Conservation (phyloP, 2,888 invertebrate genomes). For the Polyommatus iphigenia region DNA sequence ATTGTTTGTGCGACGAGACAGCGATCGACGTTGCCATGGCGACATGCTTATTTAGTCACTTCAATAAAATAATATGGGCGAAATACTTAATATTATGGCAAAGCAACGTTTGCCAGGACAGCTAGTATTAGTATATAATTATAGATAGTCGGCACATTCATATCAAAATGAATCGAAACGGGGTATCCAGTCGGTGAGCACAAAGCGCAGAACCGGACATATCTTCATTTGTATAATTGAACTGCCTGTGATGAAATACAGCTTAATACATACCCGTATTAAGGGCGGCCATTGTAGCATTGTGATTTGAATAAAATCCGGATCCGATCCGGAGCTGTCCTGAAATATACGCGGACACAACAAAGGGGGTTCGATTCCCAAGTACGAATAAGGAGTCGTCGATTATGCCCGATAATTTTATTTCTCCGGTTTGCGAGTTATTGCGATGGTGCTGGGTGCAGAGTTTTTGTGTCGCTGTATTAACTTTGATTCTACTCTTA, state of each 20-base stretch:
- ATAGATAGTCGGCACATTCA: background rate
- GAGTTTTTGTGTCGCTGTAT: background rate
- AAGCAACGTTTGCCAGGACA: no score
- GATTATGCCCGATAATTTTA: constrained; percentile 33
- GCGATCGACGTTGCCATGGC: no score
- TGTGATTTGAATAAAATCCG: constrained; percentile 35
- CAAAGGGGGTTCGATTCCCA: constrained; percentile 56
- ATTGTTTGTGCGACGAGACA: no score
- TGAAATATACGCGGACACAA: constrained; percentile 66
- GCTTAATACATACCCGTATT: constrained; percentile 30
- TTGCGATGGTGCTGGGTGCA: background rate
- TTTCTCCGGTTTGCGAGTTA: constrained; percentile 11
- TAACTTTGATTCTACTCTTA: background rate
- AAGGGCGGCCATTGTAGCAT: constrained; percentile 29
- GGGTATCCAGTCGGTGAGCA: background rate
- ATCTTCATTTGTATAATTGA: constrained; percentile 28
- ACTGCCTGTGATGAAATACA: constrained; percentile 28
- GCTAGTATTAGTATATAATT: no score
- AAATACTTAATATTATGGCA: no score
- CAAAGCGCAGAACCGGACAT: constrained; percentile 25
- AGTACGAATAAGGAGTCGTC: constrained; percentile 40
- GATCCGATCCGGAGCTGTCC: constrained; percentile 52
- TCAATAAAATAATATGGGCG: no score
- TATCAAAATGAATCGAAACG: background rate
- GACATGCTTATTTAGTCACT: no score